A percentile compares a stretch with the other conserved stretches of the same genome.
phyloP scores from a whole-genome alignment of 2,113 vertebrate species.

The Erinaceus europaeus region DNA sequence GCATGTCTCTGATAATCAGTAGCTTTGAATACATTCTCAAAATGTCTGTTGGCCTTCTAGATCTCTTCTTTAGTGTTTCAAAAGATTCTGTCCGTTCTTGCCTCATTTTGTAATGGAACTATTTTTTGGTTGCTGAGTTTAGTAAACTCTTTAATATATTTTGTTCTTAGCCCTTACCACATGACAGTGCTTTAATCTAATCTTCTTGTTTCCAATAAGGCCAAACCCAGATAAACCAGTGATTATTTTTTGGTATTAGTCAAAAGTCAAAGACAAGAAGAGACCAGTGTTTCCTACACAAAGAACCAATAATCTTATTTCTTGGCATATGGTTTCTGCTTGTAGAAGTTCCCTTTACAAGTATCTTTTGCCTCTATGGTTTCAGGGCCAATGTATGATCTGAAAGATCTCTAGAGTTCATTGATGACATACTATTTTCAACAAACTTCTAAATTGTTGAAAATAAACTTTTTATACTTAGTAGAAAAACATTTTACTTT shows the following conservation, averaged over 20 bases:
- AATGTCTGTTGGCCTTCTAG: too few relatives aligned
- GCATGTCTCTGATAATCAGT: too few relatives aligned
- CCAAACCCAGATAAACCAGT: background rate
- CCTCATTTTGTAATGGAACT: too few relatives aligned
- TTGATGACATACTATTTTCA: background rate
- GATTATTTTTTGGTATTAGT: background rate
- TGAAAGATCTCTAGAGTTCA: background rate
- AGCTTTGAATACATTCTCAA: too few relatives aligned
- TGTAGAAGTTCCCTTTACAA: background rate
- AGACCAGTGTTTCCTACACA: background rate
- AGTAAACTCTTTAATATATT: too few relatives aligned
- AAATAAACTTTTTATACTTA: background rate
- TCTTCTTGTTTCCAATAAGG: background rate
- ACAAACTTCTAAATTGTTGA: background rate
- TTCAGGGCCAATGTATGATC: background rate
- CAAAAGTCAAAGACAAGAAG: background rate
- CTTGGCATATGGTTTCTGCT: background rate
- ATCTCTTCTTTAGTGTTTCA: too few relatives aligned
- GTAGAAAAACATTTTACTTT: background rate
- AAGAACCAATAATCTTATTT: slow-evolving; percentile 15
- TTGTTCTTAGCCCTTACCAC: too few relatives aligned
- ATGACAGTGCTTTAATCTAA: background rate
- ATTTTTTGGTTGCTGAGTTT: too few relatives aligned
- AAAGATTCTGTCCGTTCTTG: too few relatives aligned
- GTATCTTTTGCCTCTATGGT: background rate